Percentiles rank a stretch among this genome's conserved stretches.
Conservation (phyloP, 2,888 invertebrate genomes). For the Cephus rjabovi region DNA sequence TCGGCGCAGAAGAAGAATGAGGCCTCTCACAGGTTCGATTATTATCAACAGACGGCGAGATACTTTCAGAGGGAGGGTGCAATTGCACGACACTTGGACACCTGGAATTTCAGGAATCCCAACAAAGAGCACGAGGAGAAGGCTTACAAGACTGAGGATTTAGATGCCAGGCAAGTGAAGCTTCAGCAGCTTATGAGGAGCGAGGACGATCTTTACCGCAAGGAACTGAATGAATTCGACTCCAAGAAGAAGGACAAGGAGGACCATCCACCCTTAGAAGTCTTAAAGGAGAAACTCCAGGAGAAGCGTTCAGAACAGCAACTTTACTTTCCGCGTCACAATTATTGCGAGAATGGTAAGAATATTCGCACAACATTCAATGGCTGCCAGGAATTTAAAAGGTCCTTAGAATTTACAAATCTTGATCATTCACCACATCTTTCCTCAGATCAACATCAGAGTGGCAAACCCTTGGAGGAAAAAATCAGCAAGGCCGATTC, state of each 20-base stretch:
- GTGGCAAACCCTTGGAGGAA: not conserved
- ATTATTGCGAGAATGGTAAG: not conserved
- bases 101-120: slow-evolving; percentile 47
- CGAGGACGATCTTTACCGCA: slow-evolving; percentile 45
- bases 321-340: slow-evolving; percentile 43
- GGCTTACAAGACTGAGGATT: slow-evolving; percentile 33
- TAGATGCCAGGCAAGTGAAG: slow-evolving; percentile 42
- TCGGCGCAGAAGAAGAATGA: slow-evolving; percentile 58
- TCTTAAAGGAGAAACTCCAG: slow-evolving; percentile 41
- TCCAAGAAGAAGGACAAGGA: slow-evolving; percentile 24
- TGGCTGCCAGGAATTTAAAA: not conserved
- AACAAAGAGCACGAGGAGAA: slow-evolving; percentile 34
- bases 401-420: not conserved
- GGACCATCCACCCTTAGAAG: slow-evolving; percentile 34
- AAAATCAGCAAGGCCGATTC: not conserved
- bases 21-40: slow-evolving; percentile 44
- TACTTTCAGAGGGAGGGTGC: slow-evolving; percentile 56
- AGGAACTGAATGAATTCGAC: slow-evolving; percentile 39
- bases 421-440: not conserved
- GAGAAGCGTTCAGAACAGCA: slow-evolving; percentile 50
- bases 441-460: not conserved
- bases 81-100: slow-evolving; percentile 51
- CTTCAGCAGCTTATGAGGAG: slow-evolving; percentile 44
- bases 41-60: slow-evolving; percentile 49
- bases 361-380: not conserved